phyloP scores from a whole-genome alignment of 2,888 invertebrate genomes.

The Drosophila anceps region DNA sequence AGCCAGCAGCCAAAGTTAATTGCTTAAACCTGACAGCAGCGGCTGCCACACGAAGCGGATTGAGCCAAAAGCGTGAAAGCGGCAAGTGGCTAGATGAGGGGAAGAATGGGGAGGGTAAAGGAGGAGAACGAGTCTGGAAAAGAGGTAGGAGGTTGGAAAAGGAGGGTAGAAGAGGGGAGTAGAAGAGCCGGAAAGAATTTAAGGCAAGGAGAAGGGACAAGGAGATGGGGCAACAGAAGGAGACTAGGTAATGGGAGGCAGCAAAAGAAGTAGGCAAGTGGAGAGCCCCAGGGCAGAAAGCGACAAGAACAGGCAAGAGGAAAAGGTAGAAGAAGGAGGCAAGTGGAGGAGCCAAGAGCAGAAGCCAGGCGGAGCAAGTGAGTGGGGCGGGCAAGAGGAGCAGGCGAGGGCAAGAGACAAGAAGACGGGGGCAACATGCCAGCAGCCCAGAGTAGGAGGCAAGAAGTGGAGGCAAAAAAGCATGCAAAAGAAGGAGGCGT shows the following conservation, averaged over 20 bases:
- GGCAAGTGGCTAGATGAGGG: conserved; percentile 13
- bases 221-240: background rate
- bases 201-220: background rate
- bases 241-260: background rate
- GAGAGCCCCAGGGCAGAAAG: too few species aligned
- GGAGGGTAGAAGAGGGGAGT: background rate
- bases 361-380: too few species aligned
- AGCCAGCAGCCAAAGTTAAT: conserved; percentile 56
- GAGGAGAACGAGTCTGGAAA: background rate
- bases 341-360: background rate
- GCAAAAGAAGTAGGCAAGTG: background rate
- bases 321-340: background rate
- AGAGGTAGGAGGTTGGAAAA: background rate
- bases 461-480: background rate
- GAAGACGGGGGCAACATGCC: too few species aligned
- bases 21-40: conserved; percentile 57
- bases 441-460: too few species aligned
- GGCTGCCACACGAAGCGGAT: conserved; percentile 53
- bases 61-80: conserved; percentile 69
- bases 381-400: background rate
- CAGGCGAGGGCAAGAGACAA: background rate
- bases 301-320: background rate
- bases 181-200: background rate
- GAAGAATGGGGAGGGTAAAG: background rate
- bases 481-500: background rate